Evolutionary conservation across 2,797 vertebrate species (phyloP), one percentile per base, ranked within the genome.

Genomic region (Cyclura pinguis): DNA sequence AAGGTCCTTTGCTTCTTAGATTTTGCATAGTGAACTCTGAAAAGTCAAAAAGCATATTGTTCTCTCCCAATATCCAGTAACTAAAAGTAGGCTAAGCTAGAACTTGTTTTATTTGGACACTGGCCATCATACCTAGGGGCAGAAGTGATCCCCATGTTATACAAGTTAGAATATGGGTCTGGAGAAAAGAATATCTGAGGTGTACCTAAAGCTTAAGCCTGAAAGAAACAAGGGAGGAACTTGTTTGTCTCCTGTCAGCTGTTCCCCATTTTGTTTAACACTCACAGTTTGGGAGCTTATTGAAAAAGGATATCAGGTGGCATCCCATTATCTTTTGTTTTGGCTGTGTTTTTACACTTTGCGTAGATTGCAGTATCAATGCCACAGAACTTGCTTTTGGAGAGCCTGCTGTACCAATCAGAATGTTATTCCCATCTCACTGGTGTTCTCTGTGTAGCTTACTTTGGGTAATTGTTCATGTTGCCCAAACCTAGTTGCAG

Each of bases 1-100:
- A 73, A 93, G 78, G 20, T 87, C 93, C 85, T 80, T 0, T 0
- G 85, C 1, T 93, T 72, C 64, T 93, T 92, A 50, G 80, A 55
- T 85, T 74, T 74, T 85, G 20, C 22, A 69, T 50, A 69, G 20
- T n/a, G 6, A 74, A 55, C 84, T 2, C 29, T 29, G 24, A 29
- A 32, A 32, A 13, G 42, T 72, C 64, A 72, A 50, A 42, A 69
- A 85, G n/a, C 3, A 69, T 20, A 47, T 13, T 32, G 29, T 32
- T 82, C 80, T 20, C 0, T 72, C 47, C 67, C 47, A 52, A 50
- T 52, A n/a, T 24, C 59, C 64, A 85, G 20, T 85, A 72, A 52
- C 72, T 73, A 52, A 24, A n/a, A 13, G 6, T 38, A 62, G 59
- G 38, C 16, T n/a, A 87, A 78, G 50, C 35, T 87, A 50, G 57